A percentile compares a stretch with the other conserved stretches of the same genome.
Evolutionary conservation across 2,797 vertebrate genomes (phyloP).

Genomic region (Protonibea diacanthus): DNA sequence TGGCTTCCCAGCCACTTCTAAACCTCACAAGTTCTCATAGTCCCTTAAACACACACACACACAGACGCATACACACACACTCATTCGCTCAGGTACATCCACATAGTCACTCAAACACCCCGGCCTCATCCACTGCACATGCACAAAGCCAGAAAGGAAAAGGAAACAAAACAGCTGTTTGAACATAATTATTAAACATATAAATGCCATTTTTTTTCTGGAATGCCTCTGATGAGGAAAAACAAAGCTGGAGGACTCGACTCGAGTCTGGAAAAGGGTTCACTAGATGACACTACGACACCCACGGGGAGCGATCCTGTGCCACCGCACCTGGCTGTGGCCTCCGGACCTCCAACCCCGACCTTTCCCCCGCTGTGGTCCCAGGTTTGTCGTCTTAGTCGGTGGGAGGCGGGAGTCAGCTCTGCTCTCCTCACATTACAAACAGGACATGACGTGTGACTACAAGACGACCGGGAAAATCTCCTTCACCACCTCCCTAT

Average conservation of each 20-base stretch:
- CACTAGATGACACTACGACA: constrained; percentile 25
- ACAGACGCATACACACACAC: constrained; percentile 36
- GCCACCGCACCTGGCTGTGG: constrained; percentile 52
- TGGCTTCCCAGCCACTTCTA: constrained; percentile 57
- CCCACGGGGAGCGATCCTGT: constrained; percentile 19
- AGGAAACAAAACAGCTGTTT: constrained; percentile 60
- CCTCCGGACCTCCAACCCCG: constrained; percentile 1
- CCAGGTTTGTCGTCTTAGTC: constrained; percentile 40
- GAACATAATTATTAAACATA: constrained; percentile 79
- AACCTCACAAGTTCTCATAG: constrained; percentile 63
- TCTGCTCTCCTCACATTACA: constrained; percentile 68
- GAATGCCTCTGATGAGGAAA: constrained; percentile 77
- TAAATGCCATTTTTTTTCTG: constrained; percentile 79
- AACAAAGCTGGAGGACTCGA: constrained; percentile 53
- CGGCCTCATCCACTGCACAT: constrained; percentile 64
- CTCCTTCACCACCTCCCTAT: constrained; percentile 44
- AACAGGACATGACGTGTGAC: constrained; percentile 81
- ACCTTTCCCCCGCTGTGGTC: constrained; percentile 32
- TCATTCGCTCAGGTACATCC: constrained; percentile 44
- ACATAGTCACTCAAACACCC: constrained; percentile 54
- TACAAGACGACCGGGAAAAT: constrained; percentile 60
- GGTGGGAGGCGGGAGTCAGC: constrained; percentile 61
- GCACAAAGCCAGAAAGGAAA: constrained; percentile 72
- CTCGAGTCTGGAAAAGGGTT: constrained; percentile 51
- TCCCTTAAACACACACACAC: constrained; percentile 65